Evolutionary conservation across 2,888 invertebrate species (phyloP).

Genomic region (Pseudanteris insignis): DNA sequence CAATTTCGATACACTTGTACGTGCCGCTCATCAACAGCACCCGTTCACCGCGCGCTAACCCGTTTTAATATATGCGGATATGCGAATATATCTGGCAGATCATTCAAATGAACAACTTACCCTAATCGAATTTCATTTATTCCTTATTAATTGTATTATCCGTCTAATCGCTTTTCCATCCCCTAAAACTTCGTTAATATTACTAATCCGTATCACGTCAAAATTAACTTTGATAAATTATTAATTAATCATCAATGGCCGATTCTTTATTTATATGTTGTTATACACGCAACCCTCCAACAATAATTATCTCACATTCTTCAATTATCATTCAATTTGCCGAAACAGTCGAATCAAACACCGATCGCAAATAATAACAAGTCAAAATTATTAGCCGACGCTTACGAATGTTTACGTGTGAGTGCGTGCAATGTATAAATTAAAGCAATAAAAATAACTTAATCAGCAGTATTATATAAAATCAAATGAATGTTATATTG

Average conservation of each 20-base stretch:
- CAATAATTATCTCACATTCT: no score
- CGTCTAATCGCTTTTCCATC: constrained; percentile 27
- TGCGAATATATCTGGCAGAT: constrained; percentile 24
- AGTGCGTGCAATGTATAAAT: no score
- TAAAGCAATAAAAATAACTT: no score
- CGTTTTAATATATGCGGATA: constrained; percentile 31
- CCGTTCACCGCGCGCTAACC: constrained; percentile 6
- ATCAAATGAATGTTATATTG: no score
- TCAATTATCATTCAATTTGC: no score
- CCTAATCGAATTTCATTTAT: constrained; percentile 34
- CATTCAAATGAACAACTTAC: constrained; percentile 33
- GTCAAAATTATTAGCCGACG: no score
- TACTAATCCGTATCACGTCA: constrained; percentile 11
- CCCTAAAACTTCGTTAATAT: constrained; percentile 20
- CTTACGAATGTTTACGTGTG: no score
- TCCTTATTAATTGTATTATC: constrained; percentile 35
- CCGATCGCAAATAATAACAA: no score
- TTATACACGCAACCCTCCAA: no score
- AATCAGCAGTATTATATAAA: no score
- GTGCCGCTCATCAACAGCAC: constrained; percentile 15
- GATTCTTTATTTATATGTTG: neutral
- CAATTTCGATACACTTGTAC: constrained; percentile 46
- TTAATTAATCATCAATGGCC: neutral
- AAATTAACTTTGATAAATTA: constrained; percentile 7
- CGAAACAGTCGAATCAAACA: no score